Evolutionary conservation across 2,113 vertebrate species (phyloP).

Genomic region (Protobothrops mucrosquamatus): DNA sequence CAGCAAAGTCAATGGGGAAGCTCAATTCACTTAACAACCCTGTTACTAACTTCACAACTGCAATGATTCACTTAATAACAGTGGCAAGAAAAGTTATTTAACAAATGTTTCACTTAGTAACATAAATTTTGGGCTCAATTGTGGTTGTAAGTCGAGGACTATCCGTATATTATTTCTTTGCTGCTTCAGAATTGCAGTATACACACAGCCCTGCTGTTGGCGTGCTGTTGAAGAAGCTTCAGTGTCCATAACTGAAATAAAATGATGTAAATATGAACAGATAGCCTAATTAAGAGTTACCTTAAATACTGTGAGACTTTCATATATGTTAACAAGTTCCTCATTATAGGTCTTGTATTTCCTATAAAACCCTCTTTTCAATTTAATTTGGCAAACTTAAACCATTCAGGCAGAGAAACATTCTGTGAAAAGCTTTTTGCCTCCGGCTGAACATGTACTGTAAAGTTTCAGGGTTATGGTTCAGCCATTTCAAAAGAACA

Average conservation of each 20-base stretch:
- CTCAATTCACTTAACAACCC: not conserved
- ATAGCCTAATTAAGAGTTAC: constrained; percentile 2
- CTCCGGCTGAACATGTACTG: constrained; percentile 1
- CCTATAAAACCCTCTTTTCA: not conserved
- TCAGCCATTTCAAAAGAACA: constrained; percentile 17
- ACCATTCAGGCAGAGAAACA: not conserved
- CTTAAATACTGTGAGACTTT: constrained; percentile 1
- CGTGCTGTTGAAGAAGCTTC: not conserved
- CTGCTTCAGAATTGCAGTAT: not conserved
- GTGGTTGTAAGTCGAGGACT: not conserved
- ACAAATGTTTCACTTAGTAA: not conserved
- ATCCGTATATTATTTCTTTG: not conserved
- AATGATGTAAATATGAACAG: not conserved
- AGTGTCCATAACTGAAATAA: not conserved
- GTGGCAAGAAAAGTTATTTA: not conserved
- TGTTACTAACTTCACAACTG: not conserved
- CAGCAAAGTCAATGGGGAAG: not conserved
- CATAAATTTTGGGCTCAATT: not conserved
- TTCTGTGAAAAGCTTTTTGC: not conserved
- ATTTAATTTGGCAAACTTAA: constrained; percentile 17
- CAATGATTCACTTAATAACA: not conserved
- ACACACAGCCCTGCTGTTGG: not conserved
- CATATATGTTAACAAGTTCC: not conserved
- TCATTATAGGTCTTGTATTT: constrained; percentile 1
- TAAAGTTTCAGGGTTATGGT: constrained; percentile 13